These are phyloP conservation scores for Oncorhynchus gorbuscha DNA, from an alignment of 2,113 vertebrate species.

Conservation along the genomic window DNA sequence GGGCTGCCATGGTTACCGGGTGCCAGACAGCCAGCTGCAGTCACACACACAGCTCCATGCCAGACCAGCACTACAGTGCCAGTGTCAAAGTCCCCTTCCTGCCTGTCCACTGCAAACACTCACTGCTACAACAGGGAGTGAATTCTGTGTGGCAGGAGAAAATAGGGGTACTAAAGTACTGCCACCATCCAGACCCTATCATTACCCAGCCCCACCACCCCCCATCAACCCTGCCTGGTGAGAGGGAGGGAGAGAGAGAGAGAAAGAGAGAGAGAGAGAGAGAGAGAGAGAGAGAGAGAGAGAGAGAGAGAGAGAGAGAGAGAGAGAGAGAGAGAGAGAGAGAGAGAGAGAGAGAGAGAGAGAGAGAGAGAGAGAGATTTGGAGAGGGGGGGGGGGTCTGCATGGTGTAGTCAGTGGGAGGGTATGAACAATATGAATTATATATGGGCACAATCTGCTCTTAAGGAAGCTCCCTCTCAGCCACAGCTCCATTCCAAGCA, in stretches of 20 bases:
- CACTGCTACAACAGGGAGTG: conserved; percentile 41
- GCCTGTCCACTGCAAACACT: conserved; percentile 34
- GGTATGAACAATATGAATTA: conserved; percentile 37
- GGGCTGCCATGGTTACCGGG: conserved; percentile 74
- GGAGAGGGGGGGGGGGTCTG: not conserved
- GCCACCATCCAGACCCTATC: not conserved
- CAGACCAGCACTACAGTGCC: conserved; percentile 18
- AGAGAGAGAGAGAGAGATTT: not conserved
- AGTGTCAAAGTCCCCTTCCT: conserved; percentile 60
- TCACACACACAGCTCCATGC: too few species aligned
- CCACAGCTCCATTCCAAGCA: not conserved
- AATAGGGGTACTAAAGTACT: not conserved
- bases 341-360: conserved; percentile 12
- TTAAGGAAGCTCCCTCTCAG: conserved; percentile 56
- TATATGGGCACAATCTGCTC: conserved; percentile 73
- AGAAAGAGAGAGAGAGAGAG: conserved; percentile 14
- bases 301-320: not conserved
- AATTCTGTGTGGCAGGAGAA: not conserved
- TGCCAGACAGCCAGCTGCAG: conserved; percentile 66
- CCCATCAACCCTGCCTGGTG: not conserved
- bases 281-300: conserved; percentile 11
- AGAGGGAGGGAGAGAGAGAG: not conserved
- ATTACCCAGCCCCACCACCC: not conserved
- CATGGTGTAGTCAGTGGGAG: conserved; percentile 60
- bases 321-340: conserved; percentile 14